Evolutionary conservation across 2,113 vertebrate genomes (phyloP).

Genomic region (Cebus imitator): DNA sequence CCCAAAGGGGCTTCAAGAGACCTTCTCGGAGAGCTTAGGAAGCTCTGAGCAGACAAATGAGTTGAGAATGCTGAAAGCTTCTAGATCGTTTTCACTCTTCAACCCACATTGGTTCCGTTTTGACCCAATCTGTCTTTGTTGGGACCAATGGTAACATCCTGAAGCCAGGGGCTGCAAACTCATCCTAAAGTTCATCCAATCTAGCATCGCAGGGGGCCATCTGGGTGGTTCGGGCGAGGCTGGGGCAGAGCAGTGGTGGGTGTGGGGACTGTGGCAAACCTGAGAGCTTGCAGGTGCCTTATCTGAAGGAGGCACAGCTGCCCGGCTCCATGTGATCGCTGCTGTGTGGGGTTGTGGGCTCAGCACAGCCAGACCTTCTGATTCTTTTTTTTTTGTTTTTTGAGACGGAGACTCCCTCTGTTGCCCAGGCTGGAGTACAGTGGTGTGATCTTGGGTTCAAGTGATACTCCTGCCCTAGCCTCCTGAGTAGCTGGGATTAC

Average conservation of each 20-base stretch:
- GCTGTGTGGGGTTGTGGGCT: not conserved
- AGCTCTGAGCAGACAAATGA: not conserved
- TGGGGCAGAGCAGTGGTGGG: not conserved
- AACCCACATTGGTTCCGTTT: not conserved
- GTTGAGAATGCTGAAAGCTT: not conserved
- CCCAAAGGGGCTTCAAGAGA: not conserved
- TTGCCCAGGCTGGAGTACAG: too few relatives aligned
- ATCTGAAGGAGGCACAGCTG: not conserved
- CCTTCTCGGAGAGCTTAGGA: not conserved
- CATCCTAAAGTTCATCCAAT: not conserved
- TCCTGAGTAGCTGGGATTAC: too few relatives aligned
- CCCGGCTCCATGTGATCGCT: fast-evolving
- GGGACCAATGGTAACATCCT: not conserved
- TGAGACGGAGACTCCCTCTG: too few relatives aligned
- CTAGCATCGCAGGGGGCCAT: not conserved
- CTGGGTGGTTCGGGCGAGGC: not conserved
- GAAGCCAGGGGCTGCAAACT: not conserved
- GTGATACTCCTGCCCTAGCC: too few relatives aligned
- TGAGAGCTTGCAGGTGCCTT: fast-evolving
- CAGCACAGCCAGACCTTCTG: not conserved
- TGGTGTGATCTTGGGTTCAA: too few relatives aligned
- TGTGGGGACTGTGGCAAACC: not conserved
- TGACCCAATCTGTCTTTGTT: not conserved
- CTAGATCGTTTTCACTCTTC: not conserved
- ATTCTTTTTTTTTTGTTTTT: not conserved